phyloP scores from a whole-genome alignment of 2,888 invertebrate species.

The Platerodrilus igneus region DNA sequence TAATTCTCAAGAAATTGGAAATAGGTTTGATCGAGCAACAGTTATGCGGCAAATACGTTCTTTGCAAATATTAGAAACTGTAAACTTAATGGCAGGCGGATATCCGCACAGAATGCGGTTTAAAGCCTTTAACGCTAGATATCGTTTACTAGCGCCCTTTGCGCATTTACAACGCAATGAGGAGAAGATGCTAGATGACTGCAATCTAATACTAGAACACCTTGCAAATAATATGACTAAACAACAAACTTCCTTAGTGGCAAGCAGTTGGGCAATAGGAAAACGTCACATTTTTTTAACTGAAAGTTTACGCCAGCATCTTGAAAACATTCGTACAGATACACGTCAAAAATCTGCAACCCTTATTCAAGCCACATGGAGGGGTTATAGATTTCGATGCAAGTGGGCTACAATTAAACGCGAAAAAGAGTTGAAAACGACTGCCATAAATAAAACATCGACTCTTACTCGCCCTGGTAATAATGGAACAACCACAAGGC shows the following conservation, averaged over 20 bases:
- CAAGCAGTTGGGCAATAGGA: constrained; percentile 84
- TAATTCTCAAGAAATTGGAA: constrained; percentile 76
- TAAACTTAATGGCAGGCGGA: constrained; percentile 91
- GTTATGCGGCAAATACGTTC: constrained; percentile 87
- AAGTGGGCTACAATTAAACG: constrained; percentile 58
- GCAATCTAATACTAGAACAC: constrained; percentile 68
- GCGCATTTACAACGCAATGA: constrained; percentile 60
- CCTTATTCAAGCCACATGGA: constrained; percentile 81
- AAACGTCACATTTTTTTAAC: constrained; percentile 91
- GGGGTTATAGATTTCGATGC: constrained; percentile 69
- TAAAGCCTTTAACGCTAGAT: constrained; percentile 84
- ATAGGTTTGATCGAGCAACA: constrained; percentile 75
- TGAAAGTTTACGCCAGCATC: constrained; percentile 85
- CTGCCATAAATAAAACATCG: constrained; percentile 23
- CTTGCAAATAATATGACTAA: constrained; percentile 58
- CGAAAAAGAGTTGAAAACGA: constrained; percentile 35
- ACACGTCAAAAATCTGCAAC: constrained; percentile 76
- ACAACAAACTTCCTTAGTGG: constrained; percentile 55
- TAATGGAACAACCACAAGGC: constrained; percentile 56
- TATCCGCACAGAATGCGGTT: constrained; percentile 94
- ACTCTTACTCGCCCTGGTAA: constrained; percentile 38
- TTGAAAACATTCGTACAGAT: constrained; percentile 76
- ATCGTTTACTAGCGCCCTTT: constrained; percentile 80
- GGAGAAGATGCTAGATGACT: constrained; percentile 73
- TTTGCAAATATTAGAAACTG: constrained; percentile 83